These are phyloP conservation scores for Gymnorhina tibicen DNA, from an alignment of 2,113 vertebrate genomes.

Conservation along the genomic window DNA sequence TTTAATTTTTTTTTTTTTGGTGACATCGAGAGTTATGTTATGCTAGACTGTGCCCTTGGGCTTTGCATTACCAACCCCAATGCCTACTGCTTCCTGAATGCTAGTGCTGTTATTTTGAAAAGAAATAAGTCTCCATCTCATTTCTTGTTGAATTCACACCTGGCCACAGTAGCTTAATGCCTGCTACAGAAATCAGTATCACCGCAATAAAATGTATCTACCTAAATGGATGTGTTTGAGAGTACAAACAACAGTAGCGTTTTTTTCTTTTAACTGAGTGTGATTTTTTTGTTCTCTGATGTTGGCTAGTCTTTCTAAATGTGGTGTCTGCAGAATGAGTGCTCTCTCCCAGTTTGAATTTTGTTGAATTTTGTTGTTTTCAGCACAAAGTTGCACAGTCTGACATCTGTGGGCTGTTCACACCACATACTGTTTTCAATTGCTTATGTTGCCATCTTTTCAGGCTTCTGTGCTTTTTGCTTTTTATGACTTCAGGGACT, in stretches of 20 bases:
- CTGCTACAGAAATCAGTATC: background rate
- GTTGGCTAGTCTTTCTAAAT: background rate
- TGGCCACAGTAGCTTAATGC: background rate
- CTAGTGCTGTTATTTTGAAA: background rate
- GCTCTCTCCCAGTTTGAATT: background rate
- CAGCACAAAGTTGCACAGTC: background rate
- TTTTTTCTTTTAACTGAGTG: background rate
- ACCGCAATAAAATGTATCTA: background rate
- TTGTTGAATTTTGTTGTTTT: background rate
- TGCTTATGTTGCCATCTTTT: conserved; percentile 19
- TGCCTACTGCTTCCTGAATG: background rate
- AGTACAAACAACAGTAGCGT: background rate
- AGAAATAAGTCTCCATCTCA: background rate
- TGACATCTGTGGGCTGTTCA: conserved; percentile 34
- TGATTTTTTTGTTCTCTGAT: background rate
- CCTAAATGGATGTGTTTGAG: background rate
- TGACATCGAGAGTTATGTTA: background rate
- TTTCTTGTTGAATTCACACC: background rate
- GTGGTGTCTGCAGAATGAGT: background rate
- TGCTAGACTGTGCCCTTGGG: background rate
- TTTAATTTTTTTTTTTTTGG: background rate
- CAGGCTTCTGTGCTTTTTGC: conserved; percentile 32
- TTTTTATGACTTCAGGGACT: conserved; percentile 52
- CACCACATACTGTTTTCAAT: conserved; percentile 43
- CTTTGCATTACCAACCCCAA: background rate